phyloP scores from a whole-genome alignment of 1,140 invertebrate species.

The Dufourea novaeangliae region DNA sequence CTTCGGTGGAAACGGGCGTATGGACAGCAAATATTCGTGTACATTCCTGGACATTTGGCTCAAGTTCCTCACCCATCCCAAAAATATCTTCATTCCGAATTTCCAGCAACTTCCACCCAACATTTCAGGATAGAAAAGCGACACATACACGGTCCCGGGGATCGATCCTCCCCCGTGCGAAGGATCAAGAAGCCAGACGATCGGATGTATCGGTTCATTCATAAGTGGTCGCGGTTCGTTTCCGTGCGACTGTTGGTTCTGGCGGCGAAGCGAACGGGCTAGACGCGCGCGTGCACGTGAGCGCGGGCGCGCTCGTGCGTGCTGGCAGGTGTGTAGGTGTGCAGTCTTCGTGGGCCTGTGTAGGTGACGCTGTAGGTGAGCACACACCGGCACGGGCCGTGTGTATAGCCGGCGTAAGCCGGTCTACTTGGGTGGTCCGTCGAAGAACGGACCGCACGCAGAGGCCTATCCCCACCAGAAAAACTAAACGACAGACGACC shows the following conservation, averaged over 20 bases:
- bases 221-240: conserved; percentile 51
- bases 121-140: too few relatives aligned
- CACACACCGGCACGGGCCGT: conserved; percentile 50
- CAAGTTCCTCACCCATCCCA: too few relatives aligned
- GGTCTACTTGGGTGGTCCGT: conserved; percentile 80
- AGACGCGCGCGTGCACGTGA: conserved; percentile 57
- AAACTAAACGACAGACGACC: conserved; percentile 66
- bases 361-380: conserved; percentile 37
- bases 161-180: too few relatives aligned
- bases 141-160: too few relatives aligned
- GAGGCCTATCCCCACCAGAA: conserved; percentile 79
- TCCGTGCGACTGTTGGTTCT: background rate
- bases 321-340: conserved; percentile 70
- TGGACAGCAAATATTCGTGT: too few relatives aligned
- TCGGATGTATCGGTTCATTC: conserved; percentile 59
- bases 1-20: too few relatives aligned
- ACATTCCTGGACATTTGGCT: too few relatives aligned
- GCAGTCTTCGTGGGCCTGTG: conserved; percentile 29
- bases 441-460: conserved; percentile 81
- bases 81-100: too few relatives aligned
- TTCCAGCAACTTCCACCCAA: too few relatives aligned
- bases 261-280: background rate
- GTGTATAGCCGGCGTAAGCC: conserved; percentile 75
- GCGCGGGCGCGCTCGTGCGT: conserved; percentile 57
- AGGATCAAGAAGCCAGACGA: conserved; percentile 31